Base-by-base conservation (phyloP, 2,113 vertebrate species). In the Columbina picui region DNA sequence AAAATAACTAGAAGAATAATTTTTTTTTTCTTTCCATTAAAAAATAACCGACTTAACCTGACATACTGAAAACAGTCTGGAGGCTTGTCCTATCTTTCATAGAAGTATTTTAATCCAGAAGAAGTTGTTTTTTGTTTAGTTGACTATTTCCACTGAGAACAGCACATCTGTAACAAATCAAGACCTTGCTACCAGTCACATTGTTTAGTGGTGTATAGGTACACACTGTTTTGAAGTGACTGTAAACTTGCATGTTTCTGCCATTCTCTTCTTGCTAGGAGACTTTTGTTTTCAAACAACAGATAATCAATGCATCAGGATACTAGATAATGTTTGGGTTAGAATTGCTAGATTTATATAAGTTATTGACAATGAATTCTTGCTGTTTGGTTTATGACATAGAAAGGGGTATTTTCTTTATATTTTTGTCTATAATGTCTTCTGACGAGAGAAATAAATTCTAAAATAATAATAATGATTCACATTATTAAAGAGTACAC, bases 281-380 rank as follows among this genome's bases (percentile, higher is more conserved):
- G 30, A 41, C n/a, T 34, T 56, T 19, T 45, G 47, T 79, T 93
- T 69, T 82, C 77, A 90, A 96, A 82, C 14, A 87, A 61, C 50
- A 93, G 84, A 95, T 91, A 91, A 89, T 92, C 88, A 84, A 60
- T 84, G 10, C 22, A 49, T 56, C n/a, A 38, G 20, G 16, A 59
- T 41, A 20, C 6, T 39, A 52, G 7, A 71, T 12, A 32, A 25
- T 26, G 6, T 38, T 38, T 6, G 19, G 5, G 70, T 85, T 47
- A 57, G 56, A 69, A 80, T 39, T 49, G 9, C 13, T 74, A n/a
- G 12, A 60, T 70, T 76, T 52, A 39, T 15, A 7, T 30, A 60
- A 60, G 14, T 12, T 71, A 41, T 20, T 73, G n/a, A 39, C 16
- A 73, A 60, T 47, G 4, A 65, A 55, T 71, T 16, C 8, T 41